Evolutionary conservation across 1,140 invertebrate genomes (phyloP), one percentile per base, ranked within the genome.

Genomic region (Sarcophaga bullata): DNA sequence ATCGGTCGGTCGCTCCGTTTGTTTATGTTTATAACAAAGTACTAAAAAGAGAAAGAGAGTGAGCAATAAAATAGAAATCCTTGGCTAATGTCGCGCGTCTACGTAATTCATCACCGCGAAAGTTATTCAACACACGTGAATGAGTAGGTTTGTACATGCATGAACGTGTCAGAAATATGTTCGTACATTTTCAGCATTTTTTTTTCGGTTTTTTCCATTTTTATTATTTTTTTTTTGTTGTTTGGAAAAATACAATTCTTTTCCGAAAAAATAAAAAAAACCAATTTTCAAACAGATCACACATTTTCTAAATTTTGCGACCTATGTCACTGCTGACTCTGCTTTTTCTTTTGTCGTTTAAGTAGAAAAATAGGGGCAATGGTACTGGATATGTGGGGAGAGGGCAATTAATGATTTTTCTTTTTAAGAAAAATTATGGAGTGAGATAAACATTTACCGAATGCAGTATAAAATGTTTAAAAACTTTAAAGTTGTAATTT

Each of bases 31-130:
- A 37, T 37, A 37, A 37, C 25, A 37, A 37, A 37, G 25, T 37
- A 37, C 1, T 37, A 37, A 37, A 37, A 37, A 37, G 25, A 37
- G 25, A 37, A 37, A 37, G 25, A 37, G 25, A 37, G 25, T 37
- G 4, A 37, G 25, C 25, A 37, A 37, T 37, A 37, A 37, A 15
- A 76, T 84, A 81, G 84, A 88, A 88, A 89, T 89, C 87, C 87
- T 89, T 89, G 87, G 85, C 84, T 88, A 88, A 87, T 88, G 87
- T 87, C 86, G 88, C 73, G 73, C 73, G 73, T 68, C 62, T 68
- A 68, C 62, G 81, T 73, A 82, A 37, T 82, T 54, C 49, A 52
- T 54, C 49, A 78, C 52, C 48, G 25, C 25, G 17, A 68, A 68
- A 68, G 62, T 19, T 19, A 68, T 68, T 62, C 9, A 62, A 49